These are phyloP conservation scores for Leptocoma aspasia DNA, from an alignment of 2,113 vertebrate species.

Conservation along the genomic window DNA sequence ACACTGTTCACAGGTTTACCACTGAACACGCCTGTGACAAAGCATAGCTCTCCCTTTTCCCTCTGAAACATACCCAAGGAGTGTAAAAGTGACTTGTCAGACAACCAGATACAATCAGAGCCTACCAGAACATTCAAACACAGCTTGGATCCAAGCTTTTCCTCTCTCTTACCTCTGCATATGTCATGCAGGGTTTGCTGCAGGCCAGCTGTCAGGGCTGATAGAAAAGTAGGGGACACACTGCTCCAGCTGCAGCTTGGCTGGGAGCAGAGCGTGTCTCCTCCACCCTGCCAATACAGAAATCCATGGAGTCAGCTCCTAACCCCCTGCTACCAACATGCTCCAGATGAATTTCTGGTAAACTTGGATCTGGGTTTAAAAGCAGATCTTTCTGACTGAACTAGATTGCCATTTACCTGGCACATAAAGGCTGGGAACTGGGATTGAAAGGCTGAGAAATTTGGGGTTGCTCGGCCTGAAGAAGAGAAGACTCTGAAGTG, in stretches of 20 bases:
- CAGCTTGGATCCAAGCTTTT: not conserved
- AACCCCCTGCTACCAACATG: not conserved
- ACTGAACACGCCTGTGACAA: not conserved
- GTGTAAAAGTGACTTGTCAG: not conserved
- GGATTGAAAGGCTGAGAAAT: not conserved
- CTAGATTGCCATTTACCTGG: not conserved
- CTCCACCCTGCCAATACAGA: rapidly evolving
- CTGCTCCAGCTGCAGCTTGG: not conserved
- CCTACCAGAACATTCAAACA: not conserved
- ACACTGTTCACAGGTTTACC: not conserved
- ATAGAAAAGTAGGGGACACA: not conserved
- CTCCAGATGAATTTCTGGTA: not conserved
- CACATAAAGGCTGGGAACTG: not conserved
- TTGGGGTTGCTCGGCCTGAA: not conserved
- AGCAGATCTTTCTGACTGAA: not conserved
- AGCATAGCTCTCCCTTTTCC: not conserved
- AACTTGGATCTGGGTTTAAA: not conserved
- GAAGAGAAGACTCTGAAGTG: not conserved
- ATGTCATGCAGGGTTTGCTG: not conserved
- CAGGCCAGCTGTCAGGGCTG: not conserved
- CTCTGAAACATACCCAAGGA: not conserved
- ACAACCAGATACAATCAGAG: not conserved
- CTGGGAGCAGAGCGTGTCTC: rapidly evolving
- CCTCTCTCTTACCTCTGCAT: not conserved
- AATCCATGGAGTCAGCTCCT: not conserved